Evolutionary conservation across 53 echinoderm and acorn worm genomes (phyloP).

Genomic region (Apostichopus leukothele): DNA sequence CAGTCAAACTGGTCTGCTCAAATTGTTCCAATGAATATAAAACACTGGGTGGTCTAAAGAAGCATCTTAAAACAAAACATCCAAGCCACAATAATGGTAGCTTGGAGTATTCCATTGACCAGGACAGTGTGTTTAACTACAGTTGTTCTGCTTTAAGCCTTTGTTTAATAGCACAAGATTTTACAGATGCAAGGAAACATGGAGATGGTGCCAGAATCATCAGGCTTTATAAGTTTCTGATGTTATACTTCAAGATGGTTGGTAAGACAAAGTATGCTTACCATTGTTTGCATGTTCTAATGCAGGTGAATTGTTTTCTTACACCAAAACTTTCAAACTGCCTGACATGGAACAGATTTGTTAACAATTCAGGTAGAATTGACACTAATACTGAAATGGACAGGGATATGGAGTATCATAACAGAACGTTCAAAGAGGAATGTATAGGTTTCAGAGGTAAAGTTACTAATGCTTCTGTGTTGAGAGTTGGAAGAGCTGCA

Average conservation of each 20-base stretch:
- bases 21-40: constrained; percentile 10
- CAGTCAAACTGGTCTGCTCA: constrained; percentile 30
- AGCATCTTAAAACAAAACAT: constrained; percentile 24
- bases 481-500: constrained; percentile 50
- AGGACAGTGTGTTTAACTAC: constrained; percentile 59
- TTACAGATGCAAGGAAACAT: constrained; percentile 55
- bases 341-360: constrained; percentile 68
- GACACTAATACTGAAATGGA: constrained; percentile 64
- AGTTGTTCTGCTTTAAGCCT: constrained; percentile 59
- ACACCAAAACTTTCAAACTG: constrained; percentile 58
- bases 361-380: constrained; percentile 50
- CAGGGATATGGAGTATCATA: constrained; percentile 62
- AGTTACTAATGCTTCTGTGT: constrained; percentile 48
- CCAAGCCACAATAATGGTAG: not conserved
- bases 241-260: constrained; percentile 53
- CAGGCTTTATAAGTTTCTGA: constrained; percentile 56
- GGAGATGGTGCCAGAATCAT: constrained; percentile 61
- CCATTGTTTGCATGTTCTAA: constrained; percentile 56
- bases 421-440: constrained; percentile 56
- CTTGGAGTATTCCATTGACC: constrained; percentile 1
- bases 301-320: constrained; percentile 57
- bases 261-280: constrained; percentile 61
- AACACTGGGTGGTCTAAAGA: constrained; percentile 12
- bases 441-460: constrained; percentile 52
- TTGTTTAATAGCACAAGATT: constrained; percentile 53